Evolutionary conservation across 2,888 invertebrate genomes (phyloP).

Genomic region (Gryllus longicercus): DNA sequence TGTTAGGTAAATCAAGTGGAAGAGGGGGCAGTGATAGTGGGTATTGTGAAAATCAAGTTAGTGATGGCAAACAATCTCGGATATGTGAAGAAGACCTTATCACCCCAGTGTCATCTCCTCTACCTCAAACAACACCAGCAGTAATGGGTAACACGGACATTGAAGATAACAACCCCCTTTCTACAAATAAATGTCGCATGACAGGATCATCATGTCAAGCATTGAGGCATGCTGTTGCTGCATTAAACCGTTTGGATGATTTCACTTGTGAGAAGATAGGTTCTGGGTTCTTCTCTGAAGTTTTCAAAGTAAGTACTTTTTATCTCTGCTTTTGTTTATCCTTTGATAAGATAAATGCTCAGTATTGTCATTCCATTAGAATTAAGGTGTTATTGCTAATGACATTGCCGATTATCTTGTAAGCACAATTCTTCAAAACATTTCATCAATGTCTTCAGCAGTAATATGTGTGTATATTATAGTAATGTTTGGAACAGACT

Average conservation of each 20-base stretch:
- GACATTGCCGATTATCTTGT: no score
- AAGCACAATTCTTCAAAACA: not conserved
- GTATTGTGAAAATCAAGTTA: slow-evolving; percentile 35
- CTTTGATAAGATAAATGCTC: not conserved
- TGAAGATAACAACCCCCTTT: not conserved
- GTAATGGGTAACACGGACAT: not conserved
- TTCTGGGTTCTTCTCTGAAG: slow-evolving; percentile 94
- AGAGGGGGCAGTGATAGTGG: slow-evolving; percentile 37
- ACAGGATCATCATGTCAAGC: slow-evolving; percentile 84
- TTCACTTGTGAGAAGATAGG: slow-evolving; percentile 91
- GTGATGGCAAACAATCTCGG: slow-evolving; percentile 26
- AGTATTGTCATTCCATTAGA: not conserved
- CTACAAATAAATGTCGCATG: slow-evolving; percentile 44
- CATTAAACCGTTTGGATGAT: slow-evolving; percentile 88
- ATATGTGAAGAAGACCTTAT: slow-evolving; percentile 29
- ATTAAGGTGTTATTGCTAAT: no score
- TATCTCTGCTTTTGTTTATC: not conserved
- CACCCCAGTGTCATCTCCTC: slow-evolving; percentile 24
- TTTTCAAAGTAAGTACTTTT: slow-evolving; percentile 79
- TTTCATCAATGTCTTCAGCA: not conserved
- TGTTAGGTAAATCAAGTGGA: slow-evolving; percentile 31
- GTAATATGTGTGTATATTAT: not conserved
- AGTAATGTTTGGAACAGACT: not conserved
- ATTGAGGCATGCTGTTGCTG: slow-evolving; percentile 84
- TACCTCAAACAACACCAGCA: slow-evolving; percentile 24